Evolutionary conservation across 2,888 invertebrate genomes (phyloP).

Genomic region (Aricia artaxerxes): DNA sequence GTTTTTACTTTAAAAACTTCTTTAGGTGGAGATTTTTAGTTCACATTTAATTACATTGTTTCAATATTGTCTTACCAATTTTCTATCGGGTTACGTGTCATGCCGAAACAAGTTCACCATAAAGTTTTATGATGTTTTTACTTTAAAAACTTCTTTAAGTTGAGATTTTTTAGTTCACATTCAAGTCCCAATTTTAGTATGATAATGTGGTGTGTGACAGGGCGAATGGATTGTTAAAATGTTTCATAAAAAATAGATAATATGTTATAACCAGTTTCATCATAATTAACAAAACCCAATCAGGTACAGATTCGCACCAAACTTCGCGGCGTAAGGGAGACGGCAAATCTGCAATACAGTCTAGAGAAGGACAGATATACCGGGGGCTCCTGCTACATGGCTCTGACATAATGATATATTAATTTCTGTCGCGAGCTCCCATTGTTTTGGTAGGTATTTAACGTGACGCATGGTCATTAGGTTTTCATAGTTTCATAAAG

Average conservation of each 20-base stretch:
- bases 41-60: no score
- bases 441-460: conserved; percentile 80
- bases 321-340: conserved; percentile 64
- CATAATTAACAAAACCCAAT: conserved; percentile 76
- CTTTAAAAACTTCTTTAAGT: no score
- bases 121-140: no score
- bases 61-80: no score
- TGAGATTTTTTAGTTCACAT: no score
- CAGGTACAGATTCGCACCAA: conserved; percentile 65
- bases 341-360: conserved; percentile 30
- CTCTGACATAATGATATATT: conserved; percentile 81
- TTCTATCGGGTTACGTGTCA: no score
- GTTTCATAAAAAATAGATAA: not conserved
- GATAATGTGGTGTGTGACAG: no score
- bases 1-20: no score
- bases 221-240: no score
- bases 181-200: no score
- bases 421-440: conserved; percentile 76
- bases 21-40: no score
- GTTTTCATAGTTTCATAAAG: conserved; percentile 79
- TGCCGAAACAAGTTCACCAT: no score
- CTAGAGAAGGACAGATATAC: conserved; percentile 40
- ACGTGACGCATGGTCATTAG: conserved; percentile 79
- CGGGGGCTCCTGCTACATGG: conserved; percentile 57
- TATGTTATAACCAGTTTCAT: conserved; percentile 58